Conservation (phyloP, 2,113 vertebrate species). For the Pungitius pungitius region DNA sequence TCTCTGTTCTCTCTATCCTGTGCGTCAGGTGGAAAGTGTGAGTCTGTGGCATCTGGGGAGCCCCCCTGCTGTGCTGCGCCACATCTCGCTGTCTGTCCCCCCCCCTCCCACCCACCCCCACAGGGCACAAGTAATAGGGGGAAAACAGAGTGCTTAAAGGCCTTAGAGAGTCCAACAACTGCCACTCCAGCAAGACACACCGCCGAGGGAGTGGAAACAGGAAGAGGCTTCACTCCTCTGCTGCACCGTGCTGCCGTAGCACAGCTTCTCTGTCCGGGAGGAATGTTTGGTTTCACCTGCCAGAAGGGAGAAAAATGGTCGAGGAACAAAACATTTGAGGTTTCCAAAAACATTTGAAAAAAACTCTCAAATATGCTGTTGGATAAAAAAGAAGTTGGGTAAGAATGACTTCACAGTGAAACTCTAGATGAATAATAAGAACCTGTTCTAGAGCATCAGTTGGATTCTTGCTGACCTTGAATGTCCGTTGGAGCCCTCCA, state of each 20-base stretch:
- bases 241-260: too few species aligned
- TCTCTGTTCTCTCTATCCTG: conserved; percentile 71
- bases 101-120: too few species aligned
- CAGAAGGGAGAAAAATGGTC: conserved; percentile 15
- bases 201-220: conserved; percentile 48
- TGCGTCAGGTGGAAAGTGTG: conserved; percentile 73
- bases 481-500: not conserved
- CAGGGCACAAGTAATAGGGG: conserved; percentile 59
- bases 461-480: conserved; percentile 5
- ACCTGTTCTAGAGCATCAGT: too few species aligned
- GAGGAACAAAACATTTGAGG: not conserved
- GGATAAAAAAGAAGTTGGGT: not conserved
- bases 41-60: conserved; percentile 69
- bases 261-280: conserved; percentile 14
- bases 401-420: not conserved
- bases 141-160: conserved; percentile 66
- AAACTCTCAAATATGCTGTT: not conserved
- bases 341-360: not conserved
- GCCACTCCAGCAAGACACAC: conserved; percentile 64
- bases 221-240: too few species aligned
- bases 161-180: conserved; percentile 64
- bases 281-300: conserved; percentile 28
- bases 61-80: conserved; percentile 59
- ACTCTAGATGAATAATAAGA: too few species aligned
- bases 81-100: conserved; percentile 60